phyloP scores from a whole-genome alignment of 1,140 invertebrate species.

The Bombus sibiricus region DNA sequence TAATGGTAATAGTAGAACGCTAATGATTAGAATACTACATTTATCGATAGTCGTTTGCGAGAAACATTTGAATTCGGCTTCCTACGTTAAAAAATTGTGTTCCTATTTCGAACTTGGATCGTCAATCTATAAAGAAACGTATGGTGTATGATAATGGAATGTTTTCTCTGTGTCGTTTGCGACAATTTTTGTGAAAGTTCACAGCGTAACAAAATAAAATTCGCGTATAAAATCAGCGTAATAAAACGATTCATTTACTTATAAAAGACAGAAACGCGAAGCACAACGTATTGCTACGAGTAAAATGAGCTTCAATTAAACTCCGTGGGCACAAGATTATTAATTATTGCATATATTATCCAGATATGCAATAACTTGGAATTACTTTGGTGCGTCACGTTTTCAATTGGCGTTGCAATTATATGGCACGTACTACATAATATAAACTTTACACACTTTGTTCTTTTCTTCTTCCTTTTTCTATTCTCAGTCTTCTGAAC shows the following conservation, averaged over 20 bases:
- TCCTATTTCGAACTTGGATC: not conserved
- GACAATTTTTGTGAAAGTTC: not conserved
- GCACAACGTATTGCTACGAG: not conserved
- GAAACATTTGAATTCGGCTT: conserved; percentile 22
- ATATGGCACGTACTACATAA: conserved; percentile 52
- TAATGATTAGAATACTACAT: not conserved
- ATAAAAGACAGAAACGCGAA: not conserved
- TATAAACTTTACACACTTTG: conserved; percentile 28
- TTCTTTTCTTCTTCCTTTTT: not conserved
- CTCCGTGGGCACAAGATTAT: too few relatives aligned
- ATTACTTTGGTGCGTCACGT: not conserved
- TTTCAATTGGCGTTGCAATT: not conserved
- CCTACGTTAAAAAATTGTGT: not conserved
- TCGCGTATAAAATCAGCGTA: not conserved
- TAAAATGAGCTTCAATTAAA: not conserved
- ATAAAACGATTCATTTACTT: not conserved
- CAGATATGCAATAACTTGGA: conserved; percentile 17
- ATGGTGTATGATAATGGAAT: not conserved
- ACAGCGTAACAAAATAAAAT: not conserved
- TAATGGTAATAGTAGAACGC: conserved; percentile 17
- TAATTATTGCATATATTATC: not conserved
- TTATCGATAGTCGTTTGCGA: conserved; percentile 37
- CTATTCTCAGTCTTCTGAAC: conserved; percentile 55
- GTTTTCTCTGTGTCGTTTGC: not conserved
- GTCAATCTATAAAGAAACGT: not conserved